Base-by-base conservation (phyloP, 2,113 vertebrate species). In the Trematocara stigmaticum region DNA sequence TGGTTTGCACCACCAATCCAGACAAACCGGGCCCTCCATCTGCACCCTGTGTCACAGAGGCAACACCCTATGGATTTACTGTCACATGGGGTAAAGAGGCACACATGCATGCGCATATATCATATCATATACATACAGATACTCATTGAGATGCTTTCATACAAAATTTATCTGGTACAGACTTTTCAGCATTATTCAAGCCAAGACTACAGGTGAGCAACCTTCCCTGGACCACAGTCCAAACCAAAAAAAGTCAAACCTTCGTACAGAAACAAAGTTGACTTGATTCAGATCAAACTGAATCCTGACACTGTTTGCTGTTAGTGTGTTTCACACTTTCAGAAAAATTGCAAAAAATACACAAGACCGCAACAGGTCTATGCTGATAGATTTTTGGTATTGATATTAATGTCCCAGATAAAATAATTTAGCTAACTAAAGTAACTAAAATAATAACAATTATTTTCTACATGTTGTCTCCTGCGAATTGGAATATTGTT, bases 1-100 rank as follows among this genome's bases (percentile, higher is more conserved):
- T 99, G 93, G 97, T 99, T 59, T 99, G 98, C 90, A 98, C 97
- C 83, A 99, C 99, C 26, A 98, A 97, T 79, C 97, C 98, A 1
- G 99, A 99, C 94, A 97, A 98, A 93, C 99, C 99, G 1, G 98
- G 98, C 34, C 97, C 98, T 53, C 98, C 99, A 1, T 96, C 97
- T 81, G 96, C 96, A 84, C 98, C 98, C 0, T 87, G 96, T 42
- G 87, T 98, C 82, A 96, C 96, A 49, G 96, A 96, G 4, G 94
- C 96, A 0, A 97, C 97, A 16, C 95, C 97, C 57, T 97, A 98
- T 12, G 95, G 97, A 94, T 98, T 99, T 5, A 97, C 96, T 5
- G 96, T 99, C 87, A 97, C 97, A 83, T 99, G 99, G 99, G 98
- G 99, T 99, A 97, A 92, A 81, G 2, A 61, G 8, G 15, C 45